phyloP scores from a whole-genome alignment of 2,113 vertebrate genomes.

The Xiphorhynchus elegans region DNA sequence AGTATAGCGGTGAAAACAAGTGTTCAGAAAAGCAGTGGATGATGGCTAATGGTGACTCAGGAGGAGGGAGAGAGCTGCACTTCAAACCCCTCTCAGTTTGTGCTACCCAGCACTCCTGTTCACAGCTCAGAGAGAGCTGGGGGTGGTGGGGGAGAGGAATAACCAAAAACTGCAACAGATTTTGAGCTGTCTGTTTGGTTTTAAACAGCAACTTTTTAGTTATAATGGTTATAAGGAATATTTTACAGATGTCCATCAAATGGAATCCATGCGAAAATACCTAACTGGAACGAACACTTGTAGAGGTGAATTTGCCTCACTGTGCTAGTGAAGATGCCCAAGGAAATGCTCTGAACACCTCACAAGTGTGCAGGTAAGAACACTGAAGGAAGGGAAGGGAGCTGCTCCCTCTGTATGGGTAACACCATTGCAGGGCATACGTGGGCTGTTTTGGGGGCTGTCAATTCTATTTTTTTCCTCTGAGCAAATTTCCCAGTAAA shows the following conservation, averaged over 20 bases:
- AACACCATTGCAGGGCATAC: not conserved
- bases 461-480: slow-evolving; percentile 12
- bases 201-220: not conserved
- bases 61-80: slow-evolving; percentile 17
- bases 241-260: not conserved
- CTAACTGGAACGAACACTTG: not conserved
- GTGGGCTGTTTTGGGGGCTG: slow-evolving; percentile 41
- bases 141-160: slow-evolving; percentile 24
- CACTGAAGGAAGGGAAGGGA: not conserved
- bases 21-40: not conserved
- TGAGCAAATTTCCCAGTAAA: not conserved
- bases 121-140: slow-evolving; percentile 25
- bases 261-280: not conserved
- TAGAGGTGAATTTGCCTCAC: not conserved
- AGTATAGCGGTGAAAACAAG: slow-evolving; percentile 4
- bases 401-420: not conserved
- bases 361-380: not conserved
- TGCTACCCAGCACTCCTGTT: slow-evolving; percentile 33
- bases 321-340: not conserved
- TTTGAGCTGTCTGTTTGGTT: slow-evolving; percentile 9
- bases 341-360: not conserved
- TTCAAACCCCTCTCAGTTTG: slow-evolving; percentile 15
- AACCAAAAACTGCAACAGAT: slow-evolving; percentile 31
- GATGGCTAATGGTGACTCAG: slow-evolving; percentile 32
- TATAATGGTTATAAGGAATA: not conserved